phyloP scores from a whole-genome alignment of 1,140 invertebrate genomes.

The Scaptomyza montana region DNA sequence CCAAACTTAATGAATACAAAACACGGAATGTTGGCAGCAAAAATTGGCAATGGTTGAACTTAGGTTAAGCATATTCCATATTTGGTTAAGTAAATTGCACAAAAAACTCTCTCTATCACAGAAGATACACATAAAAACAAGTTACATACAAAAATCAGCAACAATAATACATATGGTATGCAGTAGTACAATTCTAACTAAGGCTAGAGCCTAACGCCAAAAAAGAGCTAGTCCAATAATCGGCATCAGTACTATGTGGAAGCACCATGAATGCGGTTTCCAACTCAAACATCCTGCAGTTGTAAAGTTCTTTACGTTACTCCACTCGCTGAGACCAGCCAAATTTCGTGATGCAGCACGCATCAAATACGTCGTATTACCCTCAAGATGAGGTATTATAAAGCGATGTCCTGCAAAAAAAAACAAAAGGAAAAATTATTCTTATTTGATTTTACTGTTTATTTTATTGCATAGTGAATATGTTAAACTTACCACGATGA shows the following conservation, averaged over 20 bases:
- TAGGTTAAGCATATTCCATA: constrained; percentile 47
- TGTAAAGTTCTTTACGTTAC: constrained; percentile 63
- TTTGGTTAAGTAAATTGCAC: constrained; percentile 60
- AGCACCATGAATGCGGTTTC: constrained; percentile 17
- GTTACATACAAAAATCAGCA: constrained; percentile 35
- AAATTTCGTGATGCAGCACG: constrained; percentile 82
- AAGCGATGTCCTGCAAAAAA: constrained; percentile 72
- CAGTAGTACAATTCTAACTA: constrained; percentile 34
- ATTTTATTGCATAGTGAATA: not conserved
- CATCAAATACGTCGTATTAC: constrained; percentile 83
- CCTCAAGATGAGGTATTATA: constrained; percentile 67
- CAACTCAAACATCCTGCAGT: constrained; percentile 54
- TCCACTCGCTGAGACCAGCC: constrained; percentile 83
- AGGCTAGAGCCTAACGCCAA: constrained; percentile 47
- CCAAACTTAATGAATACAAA: constrained; percentile 46
- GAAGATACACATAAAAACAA: constrained; percentile 64
- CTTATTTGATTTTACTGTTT: too few species aligned
- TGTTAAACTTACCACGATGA: constrained; percentile 61
- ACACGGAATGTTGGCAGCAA: constrained; percentile 55
- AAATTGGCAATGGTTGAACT: constrained; percentile 60
- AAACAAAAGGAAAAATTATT: too few species aligned
- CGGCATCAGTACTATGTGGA: constrained; percentile 18
- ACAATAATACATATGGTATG: constrained; percentile 44
- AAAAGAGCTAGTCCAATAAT: constrained; percentile 36
- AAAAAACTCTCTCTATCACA: constrained; percentile 74